Base-by-base conservation (phyloP, 2,797 vertebrate species). In the Choloepus didactylus region DNA sequence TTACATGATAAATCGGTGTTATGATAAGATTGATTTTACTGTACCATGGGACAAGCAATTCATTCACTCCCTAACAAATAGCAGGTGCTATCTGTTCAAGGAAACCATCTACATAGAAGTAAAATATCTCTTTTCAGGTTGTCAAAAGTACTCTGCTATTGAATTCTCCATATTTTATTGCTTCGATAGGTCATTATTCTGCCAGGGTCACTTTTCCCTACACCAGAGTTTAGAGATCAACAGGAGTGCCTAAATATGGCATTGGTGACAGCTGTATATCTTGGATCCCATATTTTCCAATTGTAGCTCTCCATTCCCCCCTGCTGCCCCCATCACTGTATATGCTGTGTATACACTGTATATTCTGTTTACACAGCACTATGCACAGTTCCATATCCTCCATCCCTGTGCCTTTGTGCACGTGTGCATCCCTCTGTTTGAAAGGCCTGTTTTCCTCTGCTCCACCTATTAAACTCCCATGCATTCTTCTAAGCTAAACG, bases 51-150 rank as follows among this genome's bases (percentile, higher is more conserved):
- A 90, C 90, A 94, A 92, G 88, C 80, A 92, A 84, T 95, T 91
- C 83, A 64, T 96, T 97, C 21, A 98, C 97, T 98, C 93, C 5
- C 96, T 98, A 98, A 98, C 98, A 98, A 98, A 98, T 96, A 98
- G 93, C 96, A 97, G 67, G 97, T 89, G 96, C 10, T 35, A 9
- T 85, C 96, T 49, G 15, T 60, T 62, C 96, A 97, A 98, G 96
- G 86, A 91, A 97, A 92, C 95, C 97, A 97, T 97, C 85, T 96
- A 97, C 72, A 21, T 95, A 96, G 98, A 97, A 96, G 73, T 94
- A 92, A 97, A 97, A 90, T 91, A 19, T 86, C 2, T 6, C 82
- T 12, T 90, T 96, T 93, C 9, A 14, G 84, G 76, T 94, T 64
- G 82, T 88, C 88, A 95, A 86, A 59, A 9, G 88, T 72, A 76